phyloP scores from a whole-genome alignment of 1,140 invertebrate genomes.

The Drosophila santomea region DNA sequence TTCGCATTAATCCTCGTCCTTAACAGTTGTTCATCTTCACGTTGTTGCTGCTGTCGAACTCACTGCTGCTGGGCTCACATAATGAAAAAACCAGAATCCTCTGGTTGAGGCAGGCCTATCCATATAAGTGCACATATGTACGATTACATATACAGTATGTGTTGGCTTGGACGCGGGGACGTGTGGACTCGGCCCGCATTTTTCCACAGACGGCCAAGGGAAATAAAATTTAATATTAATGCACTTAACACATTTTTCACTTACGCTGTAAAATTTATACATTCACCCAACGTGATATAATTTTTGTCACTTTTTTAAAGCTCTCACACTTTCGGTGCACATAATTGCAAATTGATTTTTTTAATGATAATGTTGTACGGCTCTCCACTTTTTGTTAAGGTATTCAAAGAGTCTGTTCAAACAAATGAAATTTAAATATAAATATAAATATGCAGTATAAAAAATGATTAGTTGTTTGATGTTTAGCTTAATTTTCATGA shows the following conservation, averaged over 20 bases:
- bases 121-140: not conserved
- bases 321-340: conserved; percentile 46
- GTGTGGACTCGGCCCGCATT: conserved; percentile 27
- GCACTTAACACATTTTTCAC: conserved; percentile 77
- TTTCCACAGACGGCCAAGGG: conserved; percentile 13
- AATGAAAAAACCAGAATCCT: conserved; percentile 54
- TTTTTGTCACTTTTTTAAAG: conserved; percentile 35
- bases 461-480: not conserved
- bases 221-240: conserved; percentile 76
- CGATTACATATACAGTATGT: not conserved
- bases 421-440: not conserved
- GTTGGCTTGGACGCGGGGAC: not conserved
- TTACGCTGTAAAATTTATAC: conserved; percentile 57
- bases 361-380: conserved; percentile 57
- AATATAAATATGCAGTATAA: not conserved
- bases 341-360: conserved; percentile 79
- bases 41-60: conserved; percentile 31
- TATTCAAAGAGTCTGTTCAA: not conserved
- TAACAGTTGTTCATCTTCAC: conserved; percentile 48
- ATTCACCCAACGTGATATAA: conserved; percentile 16
- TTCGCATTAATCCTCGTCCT: conserved; percentile 65
- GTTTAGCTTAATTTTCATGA: not conserved
- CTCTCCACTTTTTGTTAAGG: conserved; percentile 5
- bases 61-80: conserved; percentile 40
- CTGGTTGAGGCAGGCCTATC: conserved; percentile 12